Percentiles rank a stretch among this genome's conserved stretches.
Evolutionary conservation across 2,797 vertebrate species (phyloP).

Genomic region (Neosilurus mollespiculum): DNA sequence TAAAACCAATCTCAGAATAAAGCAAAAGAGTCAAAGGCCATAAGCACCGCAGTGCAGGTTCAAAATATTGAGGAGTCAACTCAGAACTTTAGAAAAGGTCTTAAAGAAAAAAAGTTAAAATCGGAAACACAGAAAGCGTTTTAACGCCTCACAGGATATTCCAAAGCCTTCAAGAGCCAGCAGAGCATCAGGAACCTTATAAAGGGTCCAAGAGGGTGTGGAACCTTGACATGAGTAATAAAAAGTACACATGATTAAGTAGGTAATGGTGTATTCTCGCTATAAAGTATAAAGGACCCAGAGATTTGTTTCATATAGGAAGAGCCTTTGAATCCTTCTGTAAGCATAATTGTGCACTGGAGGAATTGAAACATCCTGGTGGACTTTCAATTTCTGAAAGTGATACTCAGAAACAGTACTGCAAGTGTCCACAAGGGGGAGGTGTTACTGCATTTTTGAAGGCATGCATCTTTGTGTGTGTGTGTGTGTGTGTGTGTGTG

Average conservation of each 20-base stretch:
- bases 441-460: not conserved
- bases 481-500: too few species aligned
- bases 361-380: not conserved
- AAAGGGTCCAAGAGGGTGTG: not conserved
- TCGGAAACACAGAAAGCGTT: not conserved
- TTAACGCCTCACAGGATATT: not conserved
- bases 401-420: too few species aligned
- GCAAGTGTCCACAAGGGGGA: slow-evolving; percentile 7
- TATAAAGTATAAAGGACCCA: not conserved
- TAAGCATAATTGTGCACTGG: too few species aligned
- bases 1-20: not conserved
- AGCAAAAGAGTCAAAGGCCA: not conserved
- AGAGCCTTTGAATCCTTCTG: not conserved
- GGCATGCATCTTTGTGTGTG: too few species aligned
- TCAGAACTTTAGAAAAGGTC: not conserved
- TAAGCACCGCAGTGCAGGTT: not conserved
- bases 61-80: not conserved
- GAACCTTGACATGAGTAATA: not conserved
- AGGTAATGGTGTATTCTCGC: not conserved
- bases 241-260: not conserved
- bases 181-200: not conserved
- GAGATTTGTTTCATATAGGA: not conserved
- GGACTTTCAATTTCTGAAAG: not conserved
- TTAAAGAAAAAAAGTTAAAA: not conserved
- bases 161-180: not conserved